phyloP scores from a whole-genome alignment of 2,888 invertebrate genomes.

The Lasioglossum figueresi region DNA sequence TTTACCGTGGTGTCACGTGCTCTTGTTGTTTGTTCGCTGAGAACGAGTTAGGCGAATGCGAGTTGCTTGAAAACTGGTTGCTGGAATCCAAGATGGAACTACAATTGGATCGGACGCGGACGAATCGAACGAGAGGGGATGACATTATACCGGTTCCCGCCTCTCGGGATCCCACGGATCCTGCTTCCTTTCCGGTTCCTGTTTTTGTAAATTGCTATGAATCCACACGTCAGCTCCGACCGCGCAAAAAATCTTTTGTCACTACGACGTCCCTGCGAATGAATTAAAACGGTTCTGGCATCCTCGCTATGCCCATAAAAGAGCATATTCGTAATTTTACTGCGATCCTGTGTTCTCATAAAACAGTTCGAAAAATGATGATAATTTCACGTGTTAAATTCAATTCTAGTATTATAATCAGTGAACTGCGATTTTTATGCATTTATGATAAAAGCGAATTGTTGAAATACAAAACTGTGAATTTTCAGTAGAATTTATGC shows the following conservation, averaged over 20 bases:
- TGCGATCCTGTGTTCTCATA: not conserved
- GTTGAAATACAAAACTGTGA: no score
- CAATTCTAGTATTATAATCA: no score
- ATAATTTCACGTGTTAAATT: no score
- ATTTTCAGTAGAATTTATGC: no score
- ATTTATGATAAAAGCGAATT: no score
- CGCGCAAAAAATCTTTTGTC: constrained; percentile 59
- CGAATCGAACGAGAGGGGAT: constrained; percentile 63
- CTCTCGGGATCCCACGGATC: constrained; percentile 58
- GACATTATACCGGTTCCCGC: constrained; percentile 62
- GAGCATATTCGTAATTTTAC: not conserved
- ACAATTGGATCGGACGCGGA: constrained; percentile 41
- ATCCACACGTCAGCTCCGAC: constrained; percentile 23
- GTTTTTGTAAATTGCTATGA: constrained; percentile 32
- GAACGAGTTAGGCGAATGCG: constrained; percentile 58
- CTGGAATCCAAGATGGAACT: constrained; percentile 27
- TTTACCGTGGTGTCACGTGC: not conserved
- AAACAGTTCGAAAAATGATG: not conserved
- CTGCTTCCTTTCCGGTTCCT: constrained; percentile 52
- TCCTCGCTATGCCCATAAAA: not conserved
- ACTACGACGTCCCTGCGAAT: constrained; percentile 3
- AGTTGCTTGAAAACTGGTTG: constrained; percentile 61
- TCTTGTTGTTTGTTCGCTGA: not conserved
- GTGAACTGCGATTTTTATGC: no score
- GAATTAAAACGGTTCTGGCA: not conserved